These are phyloP conservation scores for Rhimphoctona megacephalus DNA, from an alignment of 2,888 invertebrate species.

Conservation along the genomic window DNA sequence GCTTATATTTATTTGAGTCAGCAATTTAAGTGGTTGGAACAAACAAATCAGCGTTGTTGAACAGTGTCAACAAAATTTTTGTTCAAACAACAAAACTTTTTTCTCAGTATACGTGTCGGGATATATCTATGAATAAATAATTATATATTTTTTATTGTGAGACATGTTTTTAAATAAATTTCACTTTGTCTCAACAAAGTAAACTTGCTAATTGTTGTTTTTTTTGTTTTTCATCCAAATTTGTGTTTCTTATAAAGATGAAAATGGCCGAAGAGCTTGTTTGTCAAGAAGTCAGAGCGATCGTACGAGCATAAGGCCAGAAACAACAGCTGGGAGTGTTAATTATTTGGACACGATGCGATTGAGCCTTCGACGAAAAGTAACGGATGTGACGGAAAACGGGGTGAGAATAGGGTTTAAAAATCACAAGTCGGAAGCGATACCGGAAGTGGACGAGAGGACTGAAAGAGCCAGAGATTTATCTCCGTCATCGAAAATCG, in stretches of 20 bases:
- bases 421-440: background rate
- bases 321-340: constrained; percentile 86
- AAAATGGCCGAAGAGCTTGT: constrained; percentile 69
- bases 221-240: background rate
- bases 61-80: no score
- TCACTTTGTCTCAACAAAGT: background rate
- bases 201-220: constrained; percentile 56
- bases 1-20: no score
- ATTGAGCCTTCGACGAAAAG: constrained; percentile 88
- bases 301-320: constrained; percentile 84
- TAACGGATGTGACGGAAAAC: constrained; percentile 80
- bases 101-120: no score
- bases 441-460: constrained; percentile 29
- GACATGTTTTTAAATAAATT: no score
- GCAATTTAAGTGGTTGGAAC: no score
- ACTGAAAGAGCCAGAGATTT: constrained; percentile 3
- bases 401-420: background rate
- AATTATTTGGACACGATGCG: constrained; percentile 94
- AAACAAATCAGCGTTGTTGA: no score
- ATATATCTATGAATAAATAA: no score
- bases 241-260: constrained; percentile 27
- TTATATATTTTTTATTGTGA: no score
- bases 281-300: constrained; percentile 84
- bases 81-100: no score
- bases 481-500: background rate